A percentile compares a stretch with the other conserved stretches of the same genome.
phyloP scores from a whole-genome alignment of 1,140 invertebrate species.

The Nasonia vitripennis region DNA sequence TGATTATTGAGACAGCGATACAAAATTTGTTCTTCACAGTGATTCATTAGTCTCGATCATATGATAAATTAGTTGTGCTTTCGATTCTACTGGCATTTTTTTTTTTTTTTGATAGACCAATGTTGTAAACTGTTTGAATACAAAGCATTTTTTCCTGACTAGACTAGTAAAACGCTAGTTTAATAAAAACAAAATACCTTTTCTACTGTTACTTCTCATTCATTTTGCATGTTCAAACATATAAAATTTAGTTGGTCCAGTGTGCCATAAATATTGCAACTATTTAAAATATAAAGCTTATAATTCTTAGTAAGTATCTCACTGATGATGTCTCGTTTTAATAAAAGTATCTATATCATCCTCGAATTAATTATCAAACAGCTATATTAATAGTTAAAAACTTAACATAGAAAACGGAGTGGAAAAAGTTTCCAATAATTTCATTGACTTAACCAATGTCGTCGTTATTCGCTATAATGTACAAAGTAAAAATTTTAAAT shows the following conservation, averaged over 20 bases:
- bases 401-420: not conserved
- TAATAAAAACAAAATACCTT: slow-evolving; percentile 30
- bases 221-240: slow-evolving; percentile 29
- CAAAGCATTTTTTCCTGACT: slow-evolving; percentile 58
- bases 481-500: slow-evolving; percentile 5
- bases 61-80: slow-evolving; percentile 31
- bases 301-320: slow-evolving; percentile 57
- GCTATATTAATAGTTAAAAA: not conserved
- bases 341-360: slow-evolving; percentile 42
- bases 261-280: slow-evolving; percentile 39
- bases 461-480: not conserved
- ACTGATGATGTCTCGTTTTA: slow-evolving; percentile 56
- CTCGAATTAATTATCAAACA: slow-evolving; percentile 34
- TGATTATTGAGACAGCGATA: slow-evolving; percentile 30
- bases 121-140: slow-evolving; percentile 12
- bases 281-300: slow-evolving; percentile 46
- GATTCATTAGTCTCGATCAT: slow-evolving; percentile 5
- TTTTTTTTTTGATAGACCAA: slow-evolving; percentile 6
- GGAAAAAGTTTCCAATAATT: not conserved
- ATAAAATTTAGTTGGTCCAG: slow-evolving; percentile 61
- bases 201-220: slow-evolving; percentile 42
- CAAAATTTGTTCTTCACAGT: slow-evolving; percentile 31
- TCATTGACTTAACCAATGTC: slow-evolving; percentile 17
- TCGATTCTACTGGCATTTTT: slow-evolving; percentile 9
- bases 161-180: slow-evolving; percentile 56